Percentiles rank a stretch among this genome's conserved stretches.
Evolutionary conservation across 2,888 invertebrate species (phyloP).

Genomic region (Drosophila anceps): DNA sequence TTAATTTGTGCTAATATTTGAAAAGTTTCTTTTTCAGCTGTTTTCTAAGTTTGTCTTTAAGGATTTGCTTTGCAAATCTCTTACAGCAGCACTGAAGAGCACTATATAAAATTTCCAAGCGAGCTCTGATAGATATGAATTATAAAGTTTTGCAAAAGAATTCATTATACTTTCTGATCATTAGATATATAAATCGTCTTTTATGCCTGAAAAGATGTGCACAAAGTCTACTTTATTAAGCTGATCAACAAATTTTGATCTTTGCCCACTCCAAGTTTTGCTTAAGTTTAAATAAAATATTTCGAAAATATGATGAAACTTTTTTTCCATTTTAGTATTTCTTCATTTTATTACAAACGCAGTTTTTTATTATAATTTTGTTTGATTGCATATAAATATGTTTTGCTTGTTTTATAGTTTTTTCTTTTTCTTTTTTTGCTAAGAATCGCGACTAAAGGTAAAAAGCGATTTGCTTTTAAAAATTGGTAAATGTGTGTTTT

Average conservation of each 20-base stretch:
- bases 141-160: too few species aligned
- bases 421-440: conserved; percentile 28
- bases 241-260: too few species aligned
- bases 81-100: too few species aligned
- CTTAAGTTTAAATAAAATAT: conserved; percentile 15
- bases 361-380: conserved; percentile 48
- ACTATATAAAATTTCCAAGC: too few species aligned
- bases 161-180: background rate
- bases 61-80: too few species aligned
- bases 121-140: background rate
- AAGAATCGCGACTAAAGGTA: conserved; percentile 48
- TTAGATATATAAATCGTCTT: background rate
- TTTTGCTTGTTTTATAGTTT: conserved; percentile 48
- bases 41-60: too few species aligned
- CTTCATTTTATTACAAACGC: conserved; percentile 73
- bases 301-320: background rate
- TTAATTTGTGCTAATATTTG: background rate
- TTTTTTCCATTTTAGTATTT: conserved; percentile 48
- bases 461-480: conserved; percentile 53
- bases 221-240: background rate
- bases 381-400: conserved; percentile 68
- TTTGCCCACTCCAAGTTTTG: background rate
- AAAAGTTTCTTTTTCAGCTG: background rate
- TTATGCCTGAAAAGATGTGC: background rate
- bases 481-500: conserved; percentile 15